Evolutionary conservation across 2,797 vertebrate species (phyloP).

Genomic region (Phrynocephalus vlangalii): DNA sequence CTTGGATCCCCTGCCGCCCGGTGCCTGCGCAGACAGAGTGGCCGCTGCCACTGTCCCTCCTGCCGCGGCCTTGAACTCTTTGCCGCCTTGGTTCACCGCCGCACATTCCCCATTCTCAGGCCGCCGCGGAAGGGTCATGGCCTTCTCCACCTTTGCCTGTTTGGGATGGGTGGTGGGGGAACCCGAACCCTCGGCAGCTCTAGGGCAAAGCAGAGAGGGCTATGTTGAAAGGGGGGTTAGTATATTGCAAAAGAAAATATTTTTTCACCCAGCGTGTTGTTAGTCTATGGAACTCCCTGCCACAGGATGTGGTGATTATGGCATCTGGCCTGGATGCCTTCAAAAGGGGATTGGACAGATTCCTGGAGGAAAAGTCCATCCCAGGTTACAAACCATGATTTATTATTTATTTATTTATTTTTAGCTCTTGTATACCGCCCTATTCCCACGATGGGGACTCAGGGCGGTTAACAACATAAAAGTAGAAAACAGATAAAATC

Average conservation of each 20-base stretch:
- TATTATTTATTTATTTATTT: too few relatives aligned
- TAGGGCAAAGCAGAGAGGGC: constrained; percentile 75
- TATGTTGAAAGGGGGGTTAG: constrained; percentile 63
- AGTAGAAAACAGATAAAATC: too few relatives aligned
- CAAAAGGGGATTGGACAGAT: too few relatives aligned
- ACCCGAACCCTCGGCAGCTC: constrained; percentile 87
- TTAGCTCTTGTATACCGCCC: too few relatives aligned
- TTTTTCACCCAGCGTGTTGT: too few relatives aligned
- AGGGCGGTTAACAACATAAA: too few relatives aligned
- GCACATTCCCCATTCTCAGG: constrained; percentile 87
- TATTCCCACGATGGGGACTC: too few relatives aligned
- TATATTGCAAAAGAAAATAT: not conserved
- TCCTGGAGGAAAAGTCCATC: too few relatives aligned
- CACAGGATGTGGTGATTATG: too few relatives aligned
- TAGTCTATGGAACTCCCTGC: too few relatives aligned
- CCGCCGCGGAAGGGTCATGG: constrained; percentile 71
- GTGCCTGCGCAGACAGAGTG: constrained; percentile 68
- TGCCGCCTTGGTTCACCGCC: constrained; percentile 73
- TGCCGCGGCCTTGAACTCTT: constrained; percentile 77
- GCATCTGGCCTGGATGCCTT: too few relatives aligned
- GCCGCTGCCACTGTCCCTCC: constrained; percentile 70
- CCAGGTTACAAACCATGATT: too few relatives aligned
- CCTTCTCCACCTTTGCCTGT: constrained; percentile 88
- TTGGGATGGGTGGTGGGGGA: constrained; percentile 83
- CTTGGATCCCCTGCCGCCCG: constrained; percentile 78